These are phyloP conservation scores for Lampris incognitus DNA, from an alignment of 2,113 vertebrate species.

Conservation along the genomic window DNA sequence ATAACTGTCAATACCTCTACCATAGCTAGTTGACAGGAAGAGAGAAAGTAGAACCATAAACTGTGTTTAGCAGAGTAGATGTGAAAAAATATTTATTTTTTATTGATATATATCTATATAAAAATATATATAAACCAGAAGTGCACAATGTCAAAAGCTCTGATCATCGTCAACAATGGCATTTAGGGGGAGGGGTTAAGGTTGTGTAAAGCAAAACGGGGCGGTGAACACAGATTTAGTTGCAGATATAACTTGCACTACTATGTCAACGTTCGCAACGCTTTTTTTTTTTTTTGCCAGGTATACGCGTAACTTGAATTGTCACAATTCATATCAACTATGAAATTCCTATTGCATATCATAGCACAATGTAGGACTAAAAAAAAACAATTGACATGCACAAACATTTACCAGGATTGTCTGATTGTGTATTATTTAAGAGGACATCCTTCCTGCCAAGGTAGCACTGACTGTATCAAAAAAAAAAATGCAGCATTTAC, in stretches of 20 bases:
- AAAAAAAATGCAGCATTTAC: slow-evolving; percentile 50
- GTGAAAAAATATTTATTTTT: slow-evolving; percentile 99
- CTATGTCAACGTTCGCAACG: slow-evolving; percentile 50
- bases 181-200: slow-evolving; percentile 44
- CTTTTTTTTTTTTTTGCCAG: slow-evolving; percentile 35
- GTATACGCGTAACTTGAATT: slow-evolving; percentile 45
- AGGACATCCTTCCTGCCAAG: slow-evolving; percentile 44
- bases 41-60: slow-evolving; percentile 87
- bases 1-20: slow-evolving; percentile 88
- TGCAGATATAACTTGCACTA: slow-evolving; percentile 67
- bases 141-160: slow-evolving; percentile 94
- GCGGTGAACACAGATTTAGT: slow-evolving; percentile 40
- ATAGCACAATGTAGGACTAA: slow-evolving; percentile 74
- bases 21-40: slow-evolving; percentile 77
- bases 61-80: slow-evolving; percentile 96
- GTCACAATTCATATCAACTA: slow-evolving; percentile 49
- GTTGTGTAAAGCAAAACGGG: slow-evolving; percentile 46
- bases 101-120: slow-evolving; percentile 89
- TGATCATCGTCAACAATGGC: slow-evolving; percentile 66
- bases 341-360: slow-evolving; percentile 66
- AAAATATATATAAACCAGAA: slow-evolving; percentile 89
- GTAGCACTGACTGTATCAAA: slow-evolving; percentile 47
- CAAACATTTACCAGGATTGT: slow-evolving; percentile 64
- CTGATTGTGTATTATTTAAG: slow-evolving; percentile 55
- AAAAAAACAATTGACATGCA: slow-evolving; percentile 61